Evolutionary conservation across 2,888 invertebrate genomes (phyloP).

Genomic region (Mythimna lalbum): DNA sequence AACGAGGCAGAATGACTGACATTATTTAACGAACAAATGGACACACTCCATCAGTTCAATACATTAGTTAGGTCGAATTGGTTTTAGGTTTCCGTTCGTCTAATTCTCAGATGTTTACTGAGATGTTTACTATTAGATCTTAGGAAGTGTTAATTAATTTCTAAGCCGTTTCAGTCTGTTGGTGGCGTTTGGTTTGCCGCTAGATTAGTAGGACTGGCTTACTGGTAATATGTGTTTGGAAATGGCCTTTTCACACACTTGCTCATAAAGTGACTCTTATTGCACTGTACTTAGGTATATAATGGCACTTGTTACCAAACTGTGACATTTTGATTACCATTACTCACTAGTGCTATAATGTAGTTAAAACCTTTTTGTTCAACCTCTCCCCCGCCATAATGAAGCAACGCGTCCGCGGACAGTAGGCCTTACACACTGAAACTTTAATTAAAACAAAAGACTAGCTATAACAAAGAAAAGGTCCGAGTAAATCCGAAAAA

Average conservation of each 20-base stretch:
- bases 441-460: constrained; percentile 35
- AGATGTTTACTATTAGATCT: not conserved
- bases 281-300: too few species aligned
- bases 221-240: too few species aligned
- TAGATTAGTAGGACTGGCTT: not conserved
- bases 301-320: too few species aligned
- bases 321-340: too few species aligned
- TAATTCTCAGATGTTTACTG: constrained; percentile 5
- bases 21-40: constrained; percentile 16
- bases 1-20: not conserved
- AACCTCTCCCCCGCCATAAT: too few species aligned
- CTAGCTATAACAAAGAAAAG: constrained; percentile 14
- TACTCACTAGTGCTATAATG: too few species aligned
- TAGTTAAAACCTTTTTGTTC: too few species aligned
- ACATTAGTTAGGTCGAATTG: not conserved
- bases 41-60: not conserved
- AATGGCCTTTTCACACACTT: too few species aligned
- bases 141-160: constrained; percentile 22
- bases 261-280: too few species aligned
- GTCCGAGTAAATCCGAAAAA: not conserved
- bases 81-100: not conserved
- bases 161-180: not conserved
- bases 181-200: not conserved
- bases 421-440: constrained; percentile 2
- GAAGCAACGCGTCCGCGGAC: too few species aligned